phyloP scores from a whole-genome alignment of 2,113 vertebrate species.

The Phaethon lepturus region DNA sequence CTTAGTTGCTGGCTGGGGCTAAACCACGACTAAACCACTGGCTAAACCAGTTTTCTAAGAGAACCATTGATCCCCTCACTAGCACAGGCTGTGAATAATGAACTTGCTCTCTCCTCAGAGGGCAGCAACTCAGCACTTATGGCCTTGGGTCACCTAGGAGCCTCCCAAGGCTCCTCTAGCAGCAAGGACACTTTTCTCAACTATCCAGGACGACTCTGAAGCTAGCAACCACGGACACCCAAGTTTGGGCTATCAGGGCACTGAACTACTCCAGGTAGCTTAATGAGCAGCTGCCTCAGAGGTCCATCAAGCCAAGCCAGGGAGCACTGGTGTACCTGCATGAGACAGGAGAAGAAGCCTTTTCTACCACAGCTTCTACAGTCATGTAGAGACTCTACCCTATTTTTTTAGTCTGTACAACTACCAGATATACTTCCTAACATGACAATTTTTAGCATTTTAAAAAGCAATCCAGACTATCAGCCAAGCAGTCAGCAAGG shows the following conservation, averaged over 20 bases:
- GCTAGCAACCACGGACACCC: accelerated
- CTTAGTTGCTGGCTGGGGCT: too few relatives aligned
- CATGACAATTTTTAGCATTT: not conserved
- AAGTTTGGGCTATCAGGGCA: not conserved
- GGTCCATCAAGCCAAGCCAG: not conserved
- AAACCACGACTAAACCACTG: too few relatives aligned
- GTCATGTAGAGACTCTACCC: not conserved
- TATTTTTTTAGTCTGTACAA: not conserved
- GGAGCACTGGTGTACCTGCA: not conserved
- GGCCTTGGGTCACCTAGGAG: not conserved
- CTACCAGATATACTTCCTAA: not conserved
- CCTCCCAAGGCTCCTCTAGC: not conserved
- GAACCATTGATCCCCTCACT: not conserved
- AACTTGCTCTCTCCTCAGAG: not conserved
- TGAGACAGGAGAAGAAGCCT: not conserved
- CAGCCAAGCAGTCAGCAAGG: not conserved
- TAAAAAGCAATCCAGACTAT: not conserved
- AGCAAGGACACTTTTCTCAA: not conserved
- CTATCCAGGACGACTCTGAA: not conserved
- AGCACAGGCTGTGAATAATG: not conserved
- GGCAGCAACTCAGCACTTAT: accelerated
- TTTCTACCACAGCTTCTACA: not conserved
- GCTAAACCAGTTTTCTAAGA: not conserved
- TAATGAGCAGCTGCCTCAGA: not conserved
- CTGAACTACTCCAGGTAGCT: not conserved